phyloP scores from a whole-genome alignment of 1,140 invertebrate species.

The Zaprionus gabonicus region DNA sequence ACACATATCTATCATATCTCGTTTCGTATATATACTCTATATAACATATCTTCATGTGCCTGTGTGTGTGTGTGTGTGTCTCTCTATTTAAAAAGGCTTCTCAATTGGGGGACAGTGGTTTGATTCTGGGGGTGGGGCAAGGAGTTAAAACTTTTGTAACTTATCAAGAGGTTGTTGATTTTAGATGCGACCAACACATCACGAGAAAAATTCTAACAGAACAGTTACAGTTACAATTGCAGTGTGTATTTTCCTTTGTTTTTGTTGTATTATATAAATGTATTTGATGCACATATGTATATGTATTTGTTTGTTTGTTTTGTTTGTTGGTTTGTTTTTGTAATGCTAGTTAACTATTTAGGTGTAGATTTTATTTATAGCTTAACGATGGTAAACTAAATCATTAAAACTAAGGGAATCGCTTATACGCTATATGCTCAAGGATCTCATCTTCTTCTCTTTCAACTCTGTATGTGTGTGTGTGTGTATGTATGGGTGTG shows the following conservation, averaged over 20 bases:
- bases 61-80: constrained; percentile 6
- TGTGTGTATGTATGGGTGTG: constrained; percentile 25
- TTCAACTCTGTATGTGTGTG: constrained; percentile 49
- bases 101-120: constrained; percentile 40
- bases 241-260: constrained; percentile 27
- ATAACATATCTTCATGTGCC: constrained; percentile 40
- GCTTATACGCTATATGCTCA: constrained; percentile 46
- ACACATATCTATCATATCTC: constrained; percentile 35
- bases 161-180: constrained; percentile 73
- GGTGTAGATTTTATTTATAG: constrained; percentile 60
- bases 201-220: constrained; percentile 68
- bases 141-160: constrained; percentile 70
- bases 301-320: constrained; percentile 27
- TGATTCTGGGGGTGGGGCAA: not conserved
- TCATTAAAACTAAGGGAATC: constrained; percentile 73
- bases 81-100: constrained; percentile 43
- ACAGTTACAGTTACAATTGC: constrained; percentile 48
- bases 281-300: constrained; percentile 49
- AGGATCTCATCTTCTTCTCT: constrained; percentile 33
- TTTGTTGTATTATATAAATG: constrained; percentile 29
- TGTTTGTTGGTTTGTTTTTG: constrained; percentile 25
- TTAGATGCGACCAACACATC: constrained; percentile 83
- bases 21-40: constrained; percentile 44
- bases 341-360: constrained; percentile 72
- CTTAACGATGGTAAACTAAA: constrained; percentile 70